Evolutionary conservation across 2,888 invertebrate genomes (phyloP), one percentile per base, ranked within the genome.

Genomic region (Torymus aiolomorphi): DNA sequence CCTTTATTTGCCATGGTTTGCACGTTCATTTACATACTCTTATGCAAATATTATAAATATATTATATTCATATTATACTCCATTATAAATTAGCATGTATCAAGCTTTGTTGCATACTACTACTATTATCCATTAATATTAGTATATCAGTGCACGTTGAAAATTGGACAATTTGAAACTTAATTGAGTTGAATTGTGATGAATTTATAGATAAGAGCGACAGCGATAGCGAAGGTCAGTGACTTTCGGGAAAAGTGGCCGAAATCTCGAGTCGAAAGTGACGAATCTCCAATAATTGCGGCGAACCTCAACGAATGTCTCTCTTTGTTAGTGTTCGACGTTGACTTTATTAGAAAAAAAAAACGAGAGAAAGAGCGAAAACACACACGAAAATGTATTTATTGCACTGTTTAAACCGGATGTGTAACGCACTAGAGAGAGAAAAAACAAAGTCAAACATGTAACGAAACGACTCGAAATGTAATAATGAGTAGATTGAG

Each of bases 201-300:
- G 57, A 78, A 80, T 83, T 94, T 94, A 83, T 94, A 97, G 96
- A 97, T 93, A 96, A 96, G 93, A 96, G 96, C 92, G 96, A 97
- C 94, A 97, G 96, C 92, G 96, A 97, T 93, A 97, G 96, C 92
- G 96, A 97, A 93, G 96, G 96, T 92, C 96, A 96, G 93, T 96
- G 94, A 94, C 81, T 80, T 80, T 78, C 74, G 80, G 74, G 82
- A 80, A 80, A 76, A 57, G 76, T 76, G 82, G 80, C 80, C 78
- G 62, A 76, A 78, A 80, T 80, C 76, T 82, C 82, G 77, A 81
- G 75, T 80, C 65, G 75, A 82, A 80, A 78, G 78, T 82, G 82
- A 82, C 79, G 82, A 82, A 80, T 80, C 76, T 77, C 71, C 82
- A 79, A 67, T 75, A 77, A 77, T 16, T 71, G 71, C 62, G 79